Base-by-base conservation (phyloP, 2,113 vertebrate genomes). In the Gymnogyps californianus region DNA sequence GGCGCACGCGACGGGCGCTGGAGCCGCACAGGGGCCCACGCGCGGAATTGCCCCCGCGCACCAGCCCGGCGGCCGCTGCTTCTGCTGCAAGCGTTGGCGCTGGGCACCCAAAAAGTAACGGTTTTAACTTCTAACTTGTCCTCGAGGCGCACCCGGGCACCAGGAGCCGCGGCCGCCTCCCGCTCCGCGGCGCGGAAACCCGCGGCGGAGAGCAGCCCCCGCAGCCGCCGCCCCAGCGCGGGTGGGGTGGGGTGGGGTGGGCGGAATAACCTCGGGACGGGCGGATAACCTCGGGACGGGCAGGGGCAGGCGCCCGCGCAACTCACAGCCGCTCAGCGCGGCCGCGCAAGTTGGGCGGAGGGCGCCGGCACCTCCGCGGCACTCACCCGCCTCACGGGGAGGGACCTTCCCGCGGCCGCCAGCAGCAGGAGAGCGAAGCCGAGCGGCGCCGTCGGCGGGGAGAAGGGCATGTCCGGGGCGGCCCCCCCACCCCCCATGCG, bases 371-470 rank as follows among this genome's bases (percentile, higher is more conserved):
- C 16, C 19, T 5, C 67, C 70, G 9, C 31, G 21, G 20, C 54
- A 70, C 98, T 97, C 97, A 98, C 98, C 98, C 96, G 97, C 40
- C 94, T 90, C 38, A 93, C 78, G 34, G 98, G 97, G 52, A 97
- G 94, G 54, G 96, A 92, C 72, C 94, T 84, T 75, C 97, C 96
- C 87, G 93, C 75, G 44, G 96, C 89, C 57, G 91, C 89, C 90
- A 97, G 96, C 64, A 98, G 94, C 55, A 96, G 88, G 7, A 98
- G 46, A 15, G 51, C 54, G 46, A 75, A 78, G 90, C 79, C 82
- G 26, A 94, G 88, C 69, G 95, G 92, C 94, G 83, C 16, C n/a
- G n/a, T n/a, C n/a, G n/a, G n/a, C 28, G 55, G 34, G 40, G 34
- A 58, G 77, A n/a, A 26, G 78, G 66, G 49, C 86, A 90, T 93